A percentile compares a stretch with the other conserved stretches of the same genome.
Conservation (phyloP, 2,797 vertebrate genomes). For the Ambastaia sidthimunki region DNA sequence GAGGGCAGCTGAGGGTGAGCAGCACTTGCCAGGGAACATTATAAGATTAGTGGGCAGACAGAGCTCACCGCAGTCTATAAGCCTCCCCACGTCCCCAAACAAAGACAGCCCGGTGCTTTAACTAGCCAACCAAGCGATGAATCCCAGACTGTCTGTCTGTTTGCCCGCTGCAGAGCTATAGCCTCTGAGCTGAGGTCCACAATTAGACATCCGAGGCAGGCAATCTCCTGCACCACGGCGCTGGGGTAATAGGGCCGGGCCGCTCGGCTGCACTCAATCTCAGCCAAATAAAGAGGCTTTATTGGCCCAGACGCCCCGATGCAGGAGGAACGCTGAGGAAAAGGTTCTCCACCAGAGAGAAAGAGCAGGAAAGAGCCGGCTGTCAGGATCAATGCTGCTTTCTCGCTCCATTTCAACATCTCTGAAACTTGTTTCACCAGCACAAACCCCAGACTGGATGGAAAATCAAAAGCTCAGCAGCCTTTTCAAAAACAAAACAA, state of each 20-base stretch:
- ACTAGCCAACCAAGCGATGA: conserved; percentile 59
- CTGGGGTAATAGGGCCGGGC: conserved; percentile 66
- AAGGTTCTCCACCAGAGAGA: conserved; percentile 64
- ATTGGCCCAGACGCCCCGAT: conserved; percentile 81
- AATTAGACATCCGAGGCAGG: conserved; percentile 84
- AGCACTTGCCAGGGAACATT: conserved; percentile 68
- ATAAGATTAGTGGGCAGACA: conserved; percentile 59
- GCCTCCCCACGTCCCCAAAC: conserved; percentile 65
- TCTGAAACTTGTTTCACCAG: conserved; percentile 8
- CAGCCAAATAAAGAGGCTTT: conserved; percentile 80
- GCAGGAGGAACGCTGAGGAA: conserved; percentile 78
- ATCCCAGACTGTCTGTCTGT: conserved; percentile 54
- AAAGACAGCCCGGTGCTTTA: conserved; percentile 63
- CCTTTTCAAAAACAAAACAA: conserved; percentile 30
- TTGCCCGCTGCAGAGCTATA: conserved; percentile 47
- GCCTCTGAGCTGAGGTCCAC: conserved; percentile 79
- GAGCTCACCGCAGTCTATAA: conserved; percentile 68
- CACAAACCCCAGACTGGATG: conserved; percentile 16
- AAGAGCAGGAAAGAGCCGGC: conserved; percentile 52
- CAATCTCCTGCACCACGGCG: conserved; percentile 80
- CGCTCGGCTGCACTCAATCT: conserved; percentile 78
- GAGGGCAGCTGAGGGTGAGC: conserved; percentile 59
- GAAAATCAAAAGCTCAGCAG: conserved; percentile 41
- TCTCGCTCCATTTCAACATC: conserved; percentile 22
- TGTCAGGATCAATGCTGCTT: conserved; percentile 36